These are phyloP conservation scores for Calypte anna DNA, from an alignment of 2,113 vertebrate genomes.

Conservation along the genomic window DNA sequence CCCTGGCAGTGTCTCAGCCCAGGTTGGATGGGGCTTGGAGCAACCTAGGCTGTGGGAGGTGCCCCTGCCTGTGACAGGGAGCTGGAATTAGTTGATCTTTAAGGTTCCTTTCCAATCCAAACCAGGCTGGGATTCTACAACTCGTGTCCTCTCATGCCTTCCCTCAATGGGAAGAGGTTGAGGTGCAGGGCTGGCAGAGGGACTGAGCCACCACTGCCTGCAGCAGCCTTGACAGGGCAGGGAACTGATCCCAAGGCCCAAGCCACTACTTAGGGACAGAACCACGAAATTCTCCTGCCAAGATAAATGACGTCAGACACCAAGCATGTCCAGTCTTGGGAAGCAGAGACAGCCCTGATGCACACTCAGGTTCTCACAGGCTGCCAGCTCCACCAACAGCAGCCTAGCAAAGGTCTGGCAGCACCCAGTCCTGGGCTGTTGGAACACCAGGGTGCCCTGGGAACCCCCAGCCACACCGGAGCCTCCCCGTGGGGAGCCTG, in stretches of 20 bases:
- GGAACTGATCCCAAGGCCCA: not conserved
- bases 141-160: not conserved
- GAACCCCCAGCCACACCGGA: not conserved
- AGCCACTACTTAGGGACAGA: not conserved
- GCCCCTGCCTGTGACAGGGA: too few species aligned
- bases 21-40: too few species aligned
- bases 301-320: not conserved
- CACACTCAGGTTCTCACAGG: fast-evolving
- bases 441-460: not conserved
- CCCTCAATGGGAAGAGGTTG: not conserved
- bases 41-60: too few species aligned
- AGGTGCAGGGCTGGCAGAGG: not conserved
- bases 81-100: too few species aligned
- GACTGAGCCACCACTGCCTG: not conserved
- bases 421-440: fast-evolving
- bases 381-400: not conserved
- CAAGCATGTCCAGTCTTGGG: fast-evolving
- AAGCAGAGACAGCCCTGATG: fast-evolving
- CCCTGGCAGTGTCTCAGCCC: too few species aligned
- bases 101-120: too few species aligned
- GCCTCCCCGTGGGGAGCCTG: fast-evolving
- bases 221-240: not conserved
- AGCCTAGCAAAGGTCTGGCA: not conserved
- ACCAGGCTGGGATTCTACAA: not conserved
- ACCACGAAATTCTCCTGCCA: not conserved